Conservation (phyloP, 2,113 vertebrate genomes). For the Lycocorax pyrrhopterus region DNA sequence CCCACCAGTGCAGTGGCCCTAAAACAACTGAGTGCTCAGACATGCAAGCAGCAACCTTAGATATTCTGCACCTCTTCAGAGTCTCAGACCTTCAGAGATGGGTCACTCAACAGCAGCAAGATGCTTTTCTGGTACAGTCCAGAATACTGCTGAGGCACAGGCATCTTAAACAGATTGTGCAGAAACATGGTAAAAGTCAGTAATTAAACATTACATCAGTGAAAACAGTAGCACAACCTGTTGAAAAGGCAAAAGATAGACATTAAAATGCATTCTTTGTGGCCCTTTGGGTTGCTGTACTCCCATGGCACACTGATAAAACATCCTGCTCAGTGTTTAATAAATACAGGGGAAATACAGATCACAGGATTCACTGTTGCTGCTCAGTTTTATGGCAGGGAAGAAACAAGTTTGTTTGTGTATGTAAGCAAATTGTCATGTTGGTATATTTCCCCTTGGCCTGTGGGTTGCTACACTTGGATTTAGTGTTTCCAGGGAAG, state of each 20-base stretch:
- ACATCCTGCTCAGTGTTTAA: not conserved
- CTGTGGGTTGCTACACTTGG: not conserved
- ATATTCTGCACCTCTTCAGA: not conserved
- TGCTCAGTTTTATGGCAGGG: not conserved
- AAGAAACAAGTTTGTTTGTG: not conserved
- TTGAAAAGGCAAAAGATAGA: not conserved
- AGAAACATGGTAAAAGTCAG: not conserved
- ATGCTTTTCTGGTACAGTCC: not conserved
- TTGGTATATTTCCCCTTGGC: not conserved
- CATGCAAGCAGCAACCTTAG: fast-evolving
- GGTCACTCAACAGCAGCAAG: not conserved
- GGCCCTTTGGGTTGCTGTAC: not conserved
- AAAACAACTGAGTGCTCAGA: not conserved
- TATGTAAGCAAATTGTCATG: not conserved
- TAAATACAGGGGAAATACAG: not conserved
- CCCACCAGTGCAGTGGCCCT: not conserved
- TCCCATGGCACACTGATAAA: not conserved
- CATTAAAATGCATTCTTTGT: not conserved
- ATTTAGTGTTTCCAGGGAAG: not conserved
- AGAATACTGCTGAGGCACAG: not conserved
- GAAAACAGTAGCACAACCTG: not conserved
- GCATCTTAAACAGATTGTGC: not conserved
- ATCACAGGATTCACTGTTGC: not conserved
- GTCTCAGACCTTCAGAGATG: not conserved
- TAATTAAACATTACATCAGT: not conserved